Evolutionary conservation across 1,140 invertebrate species (phyloP).

Genomic region (Nixonia krombeini): DNA sequence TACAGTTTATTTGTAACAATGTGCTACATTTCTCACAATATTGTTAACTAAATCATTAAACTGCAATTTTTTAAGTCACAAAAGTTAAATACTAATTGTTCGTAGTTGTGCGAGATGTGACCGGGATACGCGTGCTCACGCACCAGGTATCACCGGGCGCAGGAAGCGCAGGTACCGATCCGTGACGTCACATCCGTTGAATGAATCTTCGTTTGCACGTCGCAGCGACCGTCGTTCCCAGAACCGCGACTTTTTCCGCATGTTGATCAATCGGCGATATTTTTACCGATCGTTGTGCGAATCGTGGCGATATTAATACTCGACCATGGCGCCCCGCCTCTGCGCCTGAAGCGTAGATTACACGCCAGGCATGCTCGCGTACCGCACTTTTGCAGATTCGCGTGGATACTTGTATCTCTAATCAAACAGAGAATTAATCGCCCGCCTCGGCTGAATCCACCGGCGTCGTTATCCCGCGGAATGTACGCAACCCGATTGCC

Average conservation of each 20-base stretch:
- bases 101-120: not conserved
- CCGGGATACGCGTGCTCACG: conserved; percentile 47
- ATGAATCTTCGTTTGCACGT: conserved; percentile 46
- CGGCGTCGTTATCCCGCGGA: not conserved
- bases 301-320: not conserved
- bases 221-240: conserved; percentile 20
- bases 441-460: not conserved
- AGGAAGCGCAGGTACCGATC: conserved; percentile 54
- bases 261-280: conserved; percentile 17
- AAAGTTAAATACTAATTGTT: no score
- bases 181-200: conserved; percentile 57
- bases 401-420: not conserved
- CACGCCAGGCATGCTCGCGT: not conserved
- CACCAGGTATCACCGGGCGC: conserved; percentile 26
- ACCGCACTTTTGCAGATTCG: not conserved
- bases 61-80: no score
- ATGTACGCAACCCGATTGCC: not conserved
- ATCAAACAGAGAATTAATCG: not conserved
- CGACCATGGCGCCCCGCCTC: not conserved
- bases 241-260: conserved; percentile 7
- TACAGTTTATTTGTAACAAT: no score
- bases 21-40: no score
- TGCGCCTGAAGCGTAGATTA: not conserved
- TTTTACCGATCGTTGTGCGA: not conserved
- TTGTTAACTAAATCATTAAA: no score